These are phyloP conservation scores for Fratercula arctica DNA, from an alignment of 2,797 vertebrate species.

Conservation along the genomic window DNA sequence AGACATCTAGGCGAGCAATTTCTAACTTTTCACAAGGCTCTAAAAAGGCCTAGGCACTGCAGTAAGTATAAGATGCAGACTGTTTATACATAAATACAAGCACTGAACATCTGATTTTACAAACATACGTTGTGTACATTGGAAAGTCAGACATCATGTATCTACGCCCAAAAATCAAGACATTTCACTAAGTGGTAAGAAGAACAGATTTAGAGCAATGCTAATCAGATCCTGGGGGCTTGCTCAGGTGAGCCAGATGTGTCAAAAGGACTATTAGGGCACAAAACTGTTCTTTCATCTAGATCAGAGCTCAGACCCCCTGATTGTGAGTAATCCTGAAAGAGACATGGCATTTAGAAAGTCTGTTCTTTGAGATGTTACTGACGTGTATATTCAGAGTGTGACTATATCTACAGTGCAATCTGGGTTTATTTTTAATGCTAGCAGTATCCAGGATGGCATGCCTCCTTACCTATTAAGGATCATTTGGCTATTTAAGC, in stretches of 20 bases:
- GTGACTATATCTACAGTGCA: background rate
- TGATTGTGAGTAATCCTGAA: background rate
- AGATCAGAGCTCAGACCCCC: background rate
- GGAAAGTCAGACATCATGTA: background rate
- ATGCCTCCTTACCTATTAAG: background rate
- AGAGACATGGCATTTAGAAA: background rate
- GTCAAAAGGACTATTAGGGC: background rate
- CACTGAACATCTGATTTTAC: background rate
- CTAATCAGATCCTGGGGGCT: background rate
- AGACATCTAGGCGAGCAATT: background rate
- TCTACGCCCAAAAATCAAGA: background rate
- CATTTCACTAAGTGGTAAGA: background rate
- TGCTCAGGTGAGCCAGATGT: background rate
- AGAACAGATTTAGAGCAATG: background rate
- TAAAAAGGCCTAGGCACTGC: background rate
- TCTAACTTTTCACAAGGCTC: background rate
- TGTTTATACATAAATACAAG: slow-evolving; percentile 32
- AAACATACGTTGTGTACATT: background rate
- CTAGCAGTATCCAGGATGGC: background rate
- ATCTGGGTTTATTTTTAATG: background rate
- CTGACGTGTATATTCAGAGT: background rate
- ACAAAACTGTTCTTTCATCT: background rate
- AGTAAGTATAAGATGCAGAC: slow-evolving; percentile 1
- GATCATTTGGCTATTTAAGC: background rate
- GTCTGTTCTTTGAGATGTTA: background rate